Conservation (phyloP, 2,888 invertebrate species). For the Mythimna lalbum region DNA sequence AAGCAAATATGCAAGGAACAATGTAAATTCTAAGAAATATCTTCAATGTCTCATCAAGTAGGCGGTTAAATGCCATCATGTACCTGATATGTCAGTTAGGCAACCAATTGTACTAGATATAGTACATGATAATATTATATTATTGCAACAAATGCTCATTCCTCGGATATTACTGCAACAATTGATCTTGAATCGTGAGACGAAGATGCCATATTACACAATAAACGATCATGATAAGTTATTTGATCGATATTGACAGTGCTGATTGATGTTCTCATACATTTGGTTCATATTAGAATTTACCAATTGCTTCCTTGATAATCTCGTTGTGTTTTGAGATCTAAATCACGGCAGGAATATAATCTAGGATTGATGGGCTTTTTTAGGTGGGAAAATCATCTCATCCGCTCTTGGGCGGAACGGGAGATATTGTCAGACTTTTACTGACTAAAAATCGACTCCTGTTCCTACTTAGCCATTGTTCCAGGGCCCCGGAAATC, state of each 20-base stretch:
- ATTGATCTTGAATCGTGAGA: conserved; percentile 34
- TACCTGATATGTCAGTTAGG: neutral
- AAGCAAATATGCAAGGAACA: neutral
- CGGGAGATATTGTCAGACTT: no score
- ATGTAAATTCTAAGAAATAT: neutral
- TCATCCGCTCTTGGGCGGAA: no score
- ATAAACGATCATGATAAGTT: conserved; percentile 23
- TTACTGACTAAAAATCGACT: no score
- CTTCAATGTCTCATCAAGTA: neutral
- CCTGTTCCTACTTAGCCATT: no score
- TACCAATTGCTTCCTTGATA: conserved; percentile 2
- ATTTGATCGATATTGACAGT: conserved; percentile 31
- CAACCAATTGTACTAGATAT: neutral
- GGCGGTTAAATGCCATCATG: neutral
- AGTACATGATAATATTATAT: no score
- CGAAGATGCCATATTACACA: conserved; percentile 35
- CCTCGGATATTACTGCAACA: conserved; percentile 9
- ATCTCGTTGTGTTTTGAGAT: conserved; percentile 25
- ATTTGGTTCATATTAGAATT: conserved; percentile 10
- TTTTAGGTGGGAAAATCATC: no score
- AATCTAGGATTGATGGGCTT: conserved; percentile 5
- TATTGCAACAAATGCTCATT: neutral
- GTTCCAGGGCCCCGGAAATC: no score
- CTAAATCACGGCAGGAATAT: neutral
- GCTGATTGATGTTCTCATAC: conserved; percentile 23